Conservation (phyloP, 2,113 vertebrate genomes). For the Xiphophorus couchianus region DNA sequence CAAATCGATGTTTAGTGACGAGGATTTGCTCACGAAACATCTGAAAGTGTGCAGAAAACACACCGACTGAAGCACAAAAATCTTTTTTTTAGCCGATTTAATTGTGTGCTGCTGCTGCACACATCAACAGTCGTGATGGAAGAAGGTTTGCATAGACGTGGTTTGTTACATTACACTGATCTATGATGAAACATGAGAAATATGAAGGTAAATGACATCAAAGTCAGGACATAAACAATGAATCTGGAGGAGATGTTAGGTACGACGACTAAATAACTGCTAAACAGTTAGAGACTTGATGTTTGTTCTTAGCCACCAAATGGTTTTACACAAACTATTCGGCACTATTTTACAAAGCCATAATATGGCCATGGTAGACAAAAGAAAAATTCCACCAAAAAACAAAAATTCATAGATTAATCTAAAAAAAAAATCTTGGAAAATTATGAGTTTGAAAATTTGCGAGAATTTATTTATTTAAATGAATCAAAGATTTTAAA, state of each 20-base stretch:
- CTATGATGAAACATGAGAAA: slow-evolving; percentile 12
- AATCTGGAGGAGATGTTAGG: slow-evolving; percentile 41
- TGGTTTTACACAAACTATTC: slow-evolving; percentile 48
- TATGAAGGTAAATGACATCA: slow-evolving; percentile 11
- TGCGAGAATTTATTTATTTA: too few species aligned
- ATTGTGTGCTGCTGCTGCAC: slow-evolving; percentile 19
- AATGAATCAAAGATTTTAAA: too few species aligned
- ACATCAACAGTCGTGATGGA: slow-evolving; percentile 30
- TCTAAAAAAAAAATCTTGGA: too few species aligned
- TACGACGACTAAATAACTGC: slow-evolving; percentile 51
- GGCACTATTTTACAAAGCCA: slow-evolving; percentile 18
- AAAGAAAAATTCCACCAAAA: too few species aligned
- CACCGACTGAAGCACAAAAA: slow-evolving; percentile 22
- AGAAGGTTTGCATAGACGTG: slow-evolving; percentile 76
- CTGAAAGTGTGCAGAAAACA: slow-evolving; percentile 19
- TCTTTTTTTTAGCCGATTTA: neutral
- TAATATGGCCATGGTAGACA: too few species aligned
- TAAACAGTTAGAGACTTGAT: slow-evolving; percentile 50
- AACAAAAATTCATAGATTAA: too few species aligned
- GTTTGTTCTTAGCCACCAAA: slow-evolving; percentile 39
- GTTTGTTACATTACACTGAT: slow-evolving; percentile 34
- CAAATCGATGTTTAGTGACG: neutral
- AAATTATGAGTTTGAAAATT: too few species aligned
- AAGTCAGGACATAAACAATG: slow-evolving; percentile 23
- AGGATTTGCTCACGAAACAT: slow-evolving; percentile 46